Conservation (phyloP, 37 sponge, comb jelly and placozoan species). For the Bolinopsis microptera region DNA sequence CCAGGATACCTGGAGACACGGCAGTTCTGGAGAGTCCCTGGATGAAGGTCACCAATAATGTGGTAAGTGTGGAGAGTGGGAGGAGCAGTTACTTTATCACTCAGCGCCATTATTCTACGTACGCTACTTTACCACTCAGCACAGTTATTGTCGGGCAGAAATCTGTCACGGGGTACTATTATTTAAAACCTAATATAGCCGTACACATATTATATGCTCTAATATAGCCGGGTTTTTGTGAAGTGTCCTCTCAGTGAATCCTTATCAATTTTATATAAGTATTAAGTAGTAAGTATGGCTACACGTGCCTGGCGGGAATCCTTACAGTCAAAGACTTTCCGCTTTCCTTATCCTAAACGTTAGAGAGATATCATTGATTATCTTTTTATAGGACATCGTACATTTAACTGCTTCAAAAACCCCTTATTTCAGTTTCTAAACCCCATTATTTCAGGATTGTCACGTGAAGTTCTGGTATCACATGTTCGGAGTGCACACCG, state of each 20-base stretch:
- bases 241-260: background rate
- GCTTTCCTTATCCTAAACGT: background rate
- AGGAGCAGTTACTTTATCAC: background rate
- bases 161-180: too few species aligned
- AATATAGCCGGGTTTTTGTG: too few species aligned
- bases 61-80: background rate
- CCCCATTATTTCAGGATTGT: slow-evolving; percentile 60
- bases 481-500: slow-evolving; percentile 65
- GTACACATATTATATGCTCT: too few species aligned
- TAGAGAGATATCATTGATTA: background rate
- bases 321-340: background rate
- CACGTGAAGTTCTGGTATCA: slow-evolving; percentile 67
- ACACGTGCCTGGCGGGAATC: background rate
- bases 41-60: slow-evolving; percentile 43
- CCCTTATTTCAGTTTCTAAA: too few species aligned
- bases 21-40: slow-evolving; percentile 65
- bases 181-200: too few species aligned
- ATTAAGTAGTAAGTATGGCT: too few species aligned
- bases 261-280: background rate
- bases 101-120: too few species aligned
- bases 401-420: too few species aligned
- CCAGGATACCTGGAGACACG: slow-evolving; percentile 64
- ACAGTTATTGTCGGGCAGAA: too few species aligned
- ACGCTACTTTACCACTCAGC: too few species aligned
- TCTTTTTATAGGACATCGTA: too few species aligned